Percentiles rank a stretch among this genome's conserved stretches.
phyloP scores from a whole-genome alignment of 2,113 vertebrate genomes.

The Aphyosemion australe region DNA sequence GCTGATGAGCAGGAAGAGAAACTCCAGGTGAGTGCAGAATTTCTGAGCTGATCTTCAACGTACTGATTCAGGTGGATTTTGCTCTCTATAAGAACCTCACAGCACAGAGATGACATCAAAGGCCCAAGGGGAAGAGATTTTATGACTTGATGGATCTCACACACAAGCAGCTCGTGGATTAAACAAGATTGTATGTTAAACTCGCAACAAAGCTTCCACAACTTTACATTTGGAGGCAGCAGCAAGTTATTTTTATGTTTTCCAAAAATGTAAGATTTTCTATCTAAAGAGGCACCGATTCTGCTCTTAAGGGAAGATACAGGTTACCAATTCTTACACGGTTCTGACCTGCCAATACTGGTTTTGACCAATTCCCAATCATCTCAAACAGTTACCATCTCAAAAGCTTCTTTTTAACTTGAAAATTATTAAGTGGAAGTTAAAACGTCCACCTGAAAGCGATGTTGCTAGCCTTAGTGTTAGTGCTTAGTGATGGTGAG shows the following conservation, averaged over 20 bases:
- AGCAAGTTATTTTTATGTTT: too few relatives aligned
- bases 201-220: conserved; percentile 23
- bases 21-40: conserved; percentile 30
- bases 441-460: not conserved
- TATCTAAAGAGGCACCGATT: too few relatives aligned
- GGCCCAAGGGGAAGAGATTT: conserved; percentile 23
- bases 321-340: too few relatives aligned
- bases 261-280: too few relatives aligned
- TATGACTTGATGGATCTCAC: conserved; percentile 38
- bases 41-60: conserved; percentile 20
- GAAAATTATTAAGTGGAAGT: not conserved
- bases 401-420: too few relatives aligned
- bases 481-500: too few relatives aligned
- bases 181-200: conserved; percentile 21
- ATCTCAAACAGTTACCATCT: too few relatives aligned
- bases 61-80: conserved; percentile 51
- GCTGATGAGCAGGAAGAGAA: conserved; percentile 3
- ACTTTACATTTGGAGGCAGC: conserved; percentile 23
- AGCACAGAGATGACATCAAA: conserved; percentile 54
- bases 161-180: conserved; percentile 33
- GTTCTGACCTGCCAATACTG: too few relatives aligned
- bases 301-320: too few relatives aligned
- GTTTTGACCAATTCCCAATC: too few relatives aligned
- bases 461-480: too few relatives aligned
- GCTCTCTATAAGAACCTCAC: conserved; percentile 23